These are phyloP conservation scores for Halyomorpha halys DNA, from an alignment of 1,140 invertebrate genomes.

Conservation along the genomic window DNA sequence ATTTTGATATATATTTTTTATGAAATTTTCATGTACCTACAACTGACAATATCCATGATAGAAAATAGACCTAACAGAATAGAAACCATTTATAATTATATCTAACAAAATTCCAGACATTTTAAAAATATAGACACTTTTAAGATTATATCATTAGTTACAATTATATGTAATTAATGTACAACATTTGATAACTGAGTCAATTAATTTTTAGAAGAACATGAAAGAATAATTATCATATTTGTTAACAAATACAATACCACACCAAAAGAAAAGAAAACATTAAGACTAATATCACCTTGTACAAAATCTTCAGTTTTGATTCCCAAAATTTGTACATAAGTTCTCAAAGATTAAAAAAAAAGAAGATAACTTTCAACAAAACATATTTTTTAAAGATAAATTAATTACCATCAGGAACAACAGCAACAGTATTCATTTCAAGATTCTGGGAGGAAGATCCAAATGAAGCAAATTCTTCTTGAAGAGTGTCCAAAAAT, in stretches of 20 bases:
- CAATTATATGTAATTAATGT: no score
- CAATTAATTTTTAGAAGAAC: not conserved
- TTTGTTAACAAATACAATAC: not conserved
- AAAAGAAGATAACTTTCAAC: not conserved
- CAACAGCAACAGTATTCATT: conserved; percentile 67
- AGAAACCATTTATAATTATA: no score
- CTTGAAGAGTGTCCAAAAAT: conserved; percentile 5
- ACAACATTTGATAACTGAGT: no score
- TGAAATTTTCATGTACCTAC: no score
- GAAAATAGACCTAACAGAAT: no score
- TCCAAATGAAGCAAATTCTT: conserved; percentile 32
- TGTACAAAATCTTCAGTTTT: not conserved
- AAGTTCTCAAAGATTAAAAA: not conserved
- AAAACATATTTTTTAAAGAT: not conserved
- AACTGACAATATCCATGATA: no score
- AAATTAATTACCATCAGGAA: conserved; percentile 57
- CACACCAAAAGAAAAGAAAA: not conserved
- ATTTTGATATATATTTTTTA: no score
- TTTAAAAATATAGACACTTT: no score
- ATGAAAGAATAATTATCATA: not conserved
- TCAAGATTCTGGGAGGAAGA: conserved; percentile 49
- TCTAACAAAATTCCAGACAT: no score
- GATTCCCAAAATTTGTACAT: no score
- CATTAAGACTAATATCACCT: not conserved
- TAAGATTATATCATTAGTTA: no score